A percentile compares a stretch with the other conserved stretches of the same genome.
Evolutionary conservation across 2,888 invertebrate species (phyloP).

Genomic region (Lydus trimaculatus): DNA sequence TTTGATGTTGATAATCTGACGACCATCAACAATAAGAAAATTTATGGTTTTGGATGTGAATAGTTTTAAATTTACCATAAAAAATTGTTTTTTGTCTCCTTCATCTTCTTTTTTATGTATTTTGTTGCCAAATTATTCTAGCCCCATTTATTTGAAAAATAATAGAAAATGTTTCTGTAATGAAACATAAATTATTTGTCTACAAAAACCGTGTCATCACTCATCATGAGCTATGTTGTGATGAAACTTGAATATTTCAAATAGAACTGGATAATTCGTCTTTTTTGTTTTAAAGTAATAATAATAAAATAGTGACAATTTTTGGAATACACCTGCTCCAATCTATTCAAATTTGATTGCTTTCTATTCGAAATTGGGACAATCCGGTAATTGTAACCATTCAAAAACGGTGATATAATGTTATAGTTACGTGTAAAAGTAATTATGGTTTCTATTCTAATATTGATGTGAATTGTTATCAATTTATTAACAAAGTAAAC

Average conservation of each 20-base stretch:
- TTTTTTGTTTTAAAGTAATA: neutral
- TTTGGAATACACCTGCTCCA: slow-evolving; percentile 10
- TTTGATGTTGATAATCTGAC: slow-evolving; percentile 2
- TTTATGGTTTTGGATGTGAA: slow-evolving; percentile 6
- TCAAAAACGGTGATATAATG: slow-evolving; percentile 6
- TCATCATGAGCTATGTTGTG: neutral
- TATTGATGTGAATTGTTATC: neutral
- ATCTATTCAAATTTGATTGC: neutral
- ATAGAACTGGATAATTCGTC: neutral
- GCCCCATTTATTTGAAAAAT: slow-evolving; percentile 8
- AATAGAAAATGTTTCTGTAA: slow-evolving; percentile 11
- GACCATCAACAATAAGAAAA: slow-evolving; percentile 17
- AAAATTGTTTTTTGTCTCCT: neutral
- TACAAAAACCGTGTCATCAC: neutral
- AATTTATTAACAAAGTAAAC: neutral
- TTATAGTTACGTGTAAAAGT: neutral
- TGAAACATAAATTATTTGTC: slow-evolving; percentile 11
- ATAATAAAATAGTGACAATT: neutral
- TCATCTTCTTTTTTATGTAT: too few relatives aligned
- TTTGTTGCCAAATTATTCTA: neutral
- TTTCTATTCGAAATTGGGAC: slow-evolving; percentile 3
- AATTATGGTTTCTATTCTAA: slow-evolving; percentile 9
- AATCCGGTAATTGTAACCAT: neutral
- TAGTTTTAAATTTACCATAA: slow-evolving; percentile 10
- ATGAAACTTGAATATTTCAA: neutral